phyloP scores from a whole-genome alignment of 2,888 invertebrate genomes.

The Antheraea assamensis region DNA sequence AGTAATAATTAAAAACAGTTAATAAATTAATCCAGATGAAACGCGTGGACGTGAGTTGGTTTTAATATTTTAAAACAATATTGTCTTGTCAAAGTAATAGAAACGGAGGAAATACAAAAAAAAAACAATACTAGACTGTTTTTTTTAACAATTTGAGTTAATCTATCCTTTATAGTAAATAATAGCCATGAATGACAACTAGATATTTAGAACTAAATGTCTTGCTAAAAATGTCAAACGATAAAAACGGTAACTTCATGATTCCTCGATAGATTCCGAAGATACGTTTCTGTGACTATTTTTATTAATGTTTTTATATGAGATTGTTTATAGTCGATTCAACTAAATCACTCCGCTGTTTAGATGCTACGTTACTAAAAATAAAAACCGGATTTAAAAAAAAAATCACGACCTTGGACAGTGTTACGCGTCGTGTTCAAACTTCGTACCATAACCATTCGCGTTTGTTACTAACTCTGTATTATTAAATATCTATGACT shows the following conservation, averaged over 20 bases:
- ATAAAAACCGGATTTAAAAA: constrained; percentile 15
- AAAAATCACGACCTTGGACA: constrained; percentile 10
- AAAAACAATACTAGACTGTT: too few relatives aligned
- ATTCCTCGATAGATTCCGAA: neutral
- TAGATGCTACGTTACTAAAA: constrained; percentile 11
- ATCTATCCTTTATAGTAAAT: too few relatives aligned
- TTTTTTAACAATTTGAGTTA: too few relatives aligned
- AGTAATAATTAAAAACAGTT: too few relatives aligned
- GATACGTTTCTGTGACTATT: neutral
- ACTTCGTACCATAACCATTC: neutral
- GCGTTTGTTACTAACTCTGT: neutral
- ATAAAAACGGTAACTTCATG: neutral
- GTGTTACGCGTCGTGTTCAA: neutral
- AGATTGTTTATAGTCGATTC: neutral
- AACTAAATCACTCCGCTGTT: constrained; percentile 3
- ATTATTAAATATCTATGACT: neutral
- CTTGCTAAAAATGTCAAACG: neutral
- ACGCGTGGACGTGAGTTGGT: too few relatives aligned
- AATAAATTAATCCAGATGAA: too few relatives aligned
- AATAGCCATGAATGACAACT: neutral
- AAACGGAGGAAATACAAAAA: too few relatives aligned
- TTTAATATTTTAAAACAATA: too few relatives aligned
- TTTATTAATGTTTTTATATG: neutral
- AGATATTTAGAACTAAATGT: neutral
- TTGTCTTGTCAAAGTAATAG: too few relatives aligned